Percentiles rank a stretch among this genome's conserved stretches.
These are phyloP conservation scores for Meriones psammophilus DNA, from an alignment of 2,797 vertebrate species.

Conservation along the genomic window DNA sequence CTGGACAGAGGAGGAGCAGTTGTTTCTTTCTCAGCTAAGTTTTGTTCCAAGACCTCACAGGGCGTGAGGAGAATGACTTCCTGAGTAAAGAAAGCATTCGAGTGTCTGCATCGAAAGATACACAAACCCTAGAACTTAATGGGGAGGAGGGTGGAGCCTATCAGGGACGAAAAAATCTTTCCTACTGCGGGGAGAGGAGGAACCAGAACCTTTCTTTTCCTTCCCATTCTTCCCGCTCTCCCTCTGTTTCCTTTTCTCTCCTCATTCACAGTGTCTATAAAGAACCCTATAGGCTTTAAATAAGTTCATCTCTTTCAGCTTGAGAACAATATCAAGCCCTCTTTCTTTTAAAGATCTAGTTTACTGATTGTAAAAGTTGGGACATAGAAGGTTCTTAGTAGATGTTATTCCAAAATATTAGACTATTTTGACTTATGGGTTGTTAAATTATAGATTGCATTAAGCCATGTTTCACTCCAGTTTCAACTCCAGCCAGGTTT, in stretches of 20 bases:
- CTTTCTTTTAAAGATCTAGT: slow-evolving; percentile 43
- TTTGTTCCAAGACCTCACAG: slow-evolving; percentile 81
- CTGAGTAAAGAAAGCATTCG: slow-evolving; percentile 67
- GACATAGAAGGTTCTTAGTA: slow-evolving; percentile 48
- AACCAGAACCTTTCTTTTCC: neutral
- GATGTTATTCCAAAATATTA: slow-evolving; percentile 69
- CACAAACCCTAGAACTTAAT: slow-evolving; percentile 65
- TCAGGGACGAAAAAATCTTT: slow-evolving; percentile 32
- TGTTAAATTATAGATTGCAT: slow-evolving; percentile 74
- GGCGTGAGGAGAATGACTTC: slow-evolving; percentile 76
- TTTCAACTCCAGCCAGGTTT: slow-evolving; percentile 69
- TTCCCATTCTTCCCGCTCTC: rapidly evolving
- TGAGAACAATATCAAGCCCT: neutral
- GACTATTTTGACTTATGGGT: slow-evolving; percentile 50
- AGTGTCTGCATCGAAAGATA: slow-evolving; percentile 67
- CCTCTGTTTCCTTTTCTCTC: neutral
- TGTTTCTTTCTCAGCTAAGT: slow-evolving; percentile 70
- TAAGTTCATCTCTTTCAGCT: slow-evolving; percentile 52
- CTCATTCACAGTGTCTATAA: neutral
- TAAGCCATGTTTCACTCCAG: slow-evolving; percentile 63
- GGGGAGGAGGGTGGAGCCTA: slow-evolving; percentile 39
- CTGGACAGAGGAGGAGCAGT: slow-evolving; percentile 55
- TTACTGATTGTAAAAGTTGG: slow-evolving; percentile 55
- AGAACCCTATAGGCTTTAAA: slow-evolving; percentile 35
- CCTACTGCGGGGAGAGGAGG: slow-evolving; percentile 45